Evolutionary conservation across 1,140 invertebrate species (phyloP), one percentile per base, ranked within the genome.

Genomic region (Bombus cullumanus): DNA sequence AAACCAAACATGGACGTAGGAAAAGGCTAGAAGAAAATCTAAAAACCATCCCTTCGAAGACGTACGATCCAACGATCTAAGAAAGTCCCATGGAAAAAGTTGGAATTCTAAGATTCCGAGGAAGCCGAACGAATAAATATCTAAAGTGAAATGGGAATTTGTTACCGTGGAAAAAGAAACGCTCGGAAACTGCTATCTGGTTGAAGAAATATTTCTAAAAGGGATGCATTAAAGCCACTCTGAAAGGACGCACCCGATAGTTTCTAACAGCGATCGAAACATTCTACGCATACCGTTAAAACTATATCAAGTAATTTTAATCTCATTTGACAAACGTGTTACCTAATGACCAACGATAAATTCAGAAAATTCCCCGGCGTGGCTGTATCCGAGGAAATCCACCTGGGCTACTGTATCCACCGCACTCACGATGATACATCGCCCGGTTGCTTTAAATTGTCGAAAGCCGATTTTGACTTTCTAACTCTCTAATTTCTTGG

Each of bases 91-190:
- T 68, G n/a, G 41, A 72, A 59, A 53, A 80, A 62, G 68, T 39
- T 62, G 68, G 77, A 73, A 80, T 80, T 64, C 41, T 12, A 71
- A 43, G 37, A 71, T 59, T 57, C 28, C 68, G 8, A 25, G 83
- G 28, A 80, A 85, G 68, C 72, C 28, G 68, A 80, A 72, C 57
- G 39, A 80, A 76, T 83, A 76, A 64, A 85, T 80, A 73, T 80
- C 57, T 80, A 64, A 80, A 72, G 39, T 3, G 53, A 39, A 9
- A 39, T 37, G n/a, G 53, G 76, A 59, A 84, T 84, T 80, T 28
- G 68, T 84, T 59, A 34, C 22, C 0, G 39, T 53, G 66, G 28
- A 68, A 79, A 47, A 71, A 59, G 28, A 22, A 34, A 43, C 47
- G 18, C 83, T 22, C 10, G 13, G 76, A 84, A 47, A 84, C 25